Evolutionary conservation across 2,888 invertebrate species (phyloP), one percentile per base, ranked within the genome.

Genomic region (Scaptomyza flava): DNA sequence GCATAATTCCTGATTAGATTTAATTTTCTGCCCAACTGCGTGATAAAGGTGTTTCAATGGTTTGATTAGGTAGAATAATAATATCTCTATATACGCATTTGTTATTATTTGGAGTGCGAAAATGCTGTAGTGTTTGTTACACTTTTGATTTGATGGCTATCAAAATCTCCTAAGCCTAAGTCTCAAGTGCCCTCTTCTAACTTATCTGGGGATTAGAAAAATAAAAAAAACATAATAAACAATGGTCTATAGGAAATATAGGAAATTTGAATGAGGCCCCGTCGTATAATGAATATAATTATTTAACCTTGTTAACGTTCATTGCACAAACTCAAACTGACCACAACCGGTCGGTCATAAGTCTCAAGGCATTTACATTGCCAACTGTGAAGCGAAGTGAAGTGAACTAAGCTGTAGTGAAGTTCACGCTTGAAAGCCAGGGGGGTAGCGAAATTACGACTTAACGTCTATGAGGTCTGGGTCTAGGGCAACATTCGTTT

Each of bases 311-410:
- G 83, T 54, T 43, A 50, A 42, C 59, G 62, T 77, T 68, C 73
- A 83, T 78, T 77, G 84, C 68, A 54, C 59, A 67, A 63, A 61
- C 61, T 61, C 68, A 65, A 68, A 75, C 61, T 84, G 86, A 70
- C 74, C 86, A 74, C 81, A 82, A 86, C 81, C 81, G 87, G 84
- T 86, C 81, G 81, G 83, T 83, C 86, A 68, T 3, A 20, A 20
- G 46, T 61, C 61, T 74, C 80, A 83, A 72, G 86, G 86, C 65
- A 59, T 50, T 82, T 80, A 82, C 82, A 79, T 72, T 56, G 68
- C 46, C 63, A 53, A 30, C 47, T 34, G 48, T 51, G 63, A 51
- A 51, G 66, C 41, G 47, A 64, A 61, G 57, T 67, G 62, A 54
- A 51, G 56, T 72, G 71, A 58, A 66, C 52, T 58, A 42, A 62